Evolutionary conservation across 1,140 invertebrate genomes (phyloP), one percentile per base, ranked within the genome.

Genomic region (Eurosta solidaginis): DNA sequence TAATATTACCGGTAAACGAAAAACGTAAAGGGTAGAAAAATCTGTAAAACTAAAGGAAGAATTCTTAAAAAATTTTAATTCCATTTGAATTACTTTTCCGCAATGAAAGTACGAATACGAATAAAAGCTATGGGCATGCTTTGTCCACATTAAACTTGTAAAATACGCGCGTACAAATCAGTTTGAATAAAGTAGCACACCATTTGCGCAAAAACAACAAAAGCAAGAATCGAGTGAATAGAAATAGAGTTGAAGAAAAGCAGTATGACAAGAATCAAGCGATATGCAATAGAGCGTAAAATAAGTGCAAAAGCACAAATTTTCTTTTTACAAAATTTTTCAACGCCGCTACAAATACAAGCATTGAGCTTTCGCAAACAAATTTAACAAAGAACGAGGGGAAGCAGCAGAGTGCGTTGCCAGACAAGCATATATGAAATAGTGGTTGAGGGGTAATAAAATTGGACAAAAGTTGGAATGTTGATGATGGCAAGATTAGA

Each of bases 291-390:
- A 82, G 84, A 85, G 78, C 84, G 84, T 84, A 83, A 85, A 85
- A 85, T 85, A 84, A 85, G 82, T 85, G 84, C 82, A 85, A 81
- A 85, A 79, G 84, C 80, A 83, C n/a, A n/a, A n/a, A n/a, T n/a
- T n/a, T n/a, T n/a, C n/a, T 74, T 78, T 75, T 54, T 78, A 40
- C n/a, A 17, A 40, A 27, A 74, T 42, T 77, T 77, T 47, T 36
- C 54, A 49, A 47, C 27, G 25, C 6, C 40, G n/a, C 27, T 36
- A 25, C 59, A 9, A 14, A 7, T 9, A 45, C 17, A 45, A 45
- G 17, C 17, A 45, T 45, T 9, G 44, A 45, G 44, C 44, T 42
- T 9, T 12, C 9, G 20, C 47, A 54, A 40, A 50, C 49, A 77
- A 82, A 78, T 47, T 77, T 83, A 82, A 82, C 14, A 47, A 22